These are phyloP conservation scores for Xiphophorus maculatus DNA, from an alignment of 2,113 vertebrate species.

Conservation along the genomic window DNA sequence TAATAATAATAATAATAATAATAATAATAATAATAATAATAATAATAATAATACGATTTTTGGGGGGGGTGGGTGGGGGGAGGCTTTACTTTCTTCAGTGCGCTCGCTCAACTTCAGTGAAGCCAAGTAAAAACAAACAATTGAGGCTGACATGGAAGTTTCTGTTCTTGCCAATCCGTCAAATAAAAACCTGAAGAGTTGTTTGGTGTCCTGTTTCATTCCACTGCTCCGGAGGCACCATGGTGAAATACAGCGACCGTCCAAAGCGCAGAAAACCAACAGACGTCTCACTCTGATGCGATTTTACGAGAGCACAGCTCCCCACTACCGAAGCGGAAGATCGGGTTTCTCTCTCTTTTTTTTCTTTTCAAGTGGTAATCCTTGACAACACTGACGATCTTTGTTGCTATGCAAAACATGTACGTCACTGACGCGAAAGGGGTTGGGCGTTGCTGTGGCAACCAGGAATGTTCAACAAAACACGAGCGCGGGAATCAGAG, in stretches of 20 bases:
- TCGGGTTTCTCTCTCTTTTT: not conserved
- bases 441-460: conserved; percentile 76
- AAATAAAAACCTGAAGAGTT: conserved; percentile 30
- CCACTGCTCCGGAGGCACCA: conserved; percentile 18
- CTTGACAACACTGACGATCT: conserved; percentile 32
- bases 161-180: conserved; percentile 37
- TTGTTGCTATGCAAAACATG: conserved; percentile 45
- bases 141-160: not conserved
- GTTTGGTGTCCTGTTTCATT: conserved; percentile 45
- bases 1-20: too few relatives aligned
- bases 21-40: too few relatives aligned
- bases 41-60: not conserved
- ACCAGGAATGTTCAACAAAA: conserved; percentile 78
- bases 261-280: not conserved
- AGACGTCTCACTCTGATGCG: conserved; percentile 42
- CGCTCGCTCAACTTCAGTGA: not conserved
- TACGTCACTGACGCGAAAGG: conserved; percentile 74
- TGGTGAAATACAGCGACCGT: not conserved
- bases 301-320: not conserved
- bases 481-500: conserved; percentile 61
- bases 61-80: too few relatives aligned
- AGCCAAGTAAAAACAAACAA: conserved; percentile 4
- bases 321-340: not conserved
- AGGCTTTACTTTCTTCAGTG: not conserved
- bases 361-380: not conserved